Evolutionary conservation across 2,797 vertebrate genomes (phyloP).

Genomic region (Petrocephalus schoutedeni): DNA sequence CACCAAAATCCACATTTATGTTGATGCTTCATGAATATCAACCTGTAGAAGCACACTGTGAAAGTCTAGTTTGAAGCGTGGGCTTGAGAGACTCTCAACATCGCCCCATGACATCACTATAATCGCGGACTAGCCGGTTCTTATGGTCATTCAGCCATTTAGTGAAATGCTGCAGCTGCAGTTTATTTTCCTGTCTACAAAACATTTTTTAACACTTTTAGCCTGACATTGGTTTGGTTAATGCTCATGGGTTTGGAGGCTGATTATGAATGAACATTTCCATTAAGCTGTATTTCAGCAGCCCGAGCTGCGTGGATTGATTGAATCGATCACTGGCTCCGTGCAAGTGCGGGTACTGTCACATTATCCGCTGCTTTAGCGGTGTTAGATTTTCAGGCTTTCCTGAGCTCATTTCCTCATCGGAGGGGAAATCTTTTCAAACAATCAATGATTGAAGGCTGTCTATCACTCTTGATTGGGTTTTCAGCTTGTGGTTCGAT

Average conservation of each 20-base stretch:
- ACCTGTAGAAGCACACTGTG: not conserved
- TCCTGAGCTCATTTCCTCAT: not conserved
- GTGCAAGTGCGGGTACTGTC: not conserved
- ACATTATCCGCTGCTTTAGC: not conserved
- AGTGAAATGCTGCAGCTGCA: not conserved
- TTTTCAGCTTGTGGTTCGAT: not conserved
- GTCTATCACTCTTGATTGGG: not conserved
- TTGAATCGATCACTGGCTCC: not conserved
- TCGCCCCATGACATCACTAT: not conserved
- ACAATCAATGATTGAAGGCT: not conserved
- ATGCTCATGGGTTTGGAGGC: not conserved
- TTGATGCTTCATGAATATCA: not conserved
- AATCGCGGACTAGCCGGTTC: not conserved
- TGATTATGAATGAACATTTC: conserved; percentile 6
- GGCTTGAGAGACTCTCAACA: not conserved
- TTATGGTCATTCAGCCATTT: not conserved
- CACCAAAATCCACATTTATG: not conserved
- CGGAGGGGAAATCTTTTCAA: not conserved
- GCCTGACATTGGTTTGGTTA: not conserved
- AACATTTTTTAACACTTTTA: conserved; percentile 6
- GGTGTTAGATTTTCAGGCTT: not conserved
- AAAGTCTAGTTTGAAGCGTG: not conserved
- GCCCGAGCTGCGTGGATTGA: not conserved
- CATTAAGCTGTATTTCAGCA: not conserved
- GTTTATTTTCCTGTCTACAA: not conserved